Conservation (phyloP, 2,888 invertebrate species). For the Ischnura elegans region DNA sequence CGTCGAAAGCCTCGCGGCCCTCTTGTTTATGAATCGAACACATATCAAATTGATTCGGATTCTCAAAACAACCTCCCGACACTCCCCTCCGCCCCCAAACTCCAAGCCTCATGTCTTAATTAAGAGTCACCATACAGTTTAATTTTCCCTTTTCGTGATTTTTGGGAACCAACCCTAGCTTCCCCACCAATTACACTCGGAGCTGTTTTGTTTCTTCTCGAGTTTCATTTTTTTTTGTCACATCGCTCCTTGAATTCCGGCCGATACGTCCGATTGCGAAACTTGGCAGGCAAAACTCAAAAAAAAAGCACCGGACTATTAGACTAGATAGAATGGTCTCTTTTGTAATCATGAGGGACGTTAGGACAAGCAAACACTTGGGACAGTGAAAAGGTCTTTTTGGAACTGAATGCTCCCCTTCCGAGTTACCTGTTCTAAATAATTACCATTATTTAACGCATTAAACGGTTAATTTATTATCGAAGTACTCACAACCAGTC, state of each 20-base stretch:
- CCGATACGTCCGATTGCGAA: not conserved
- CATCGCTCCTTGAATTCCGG: not conserved
- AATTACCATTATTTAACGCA: too few species aligned
- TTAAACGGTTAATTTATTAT: too few species aligned
- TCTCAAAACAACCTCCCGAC: slow-evolving; percentile 34
- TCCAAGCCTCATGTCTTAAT: not conserved
- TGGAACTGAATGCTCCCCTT: too few species aligned
- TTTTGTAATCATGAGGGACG: too few species aligned
- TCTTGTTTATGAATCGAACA: slow-evolving; percentile 17
- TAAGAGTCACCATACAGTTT: not conserved
- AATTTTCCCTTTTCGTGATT: not conserved
- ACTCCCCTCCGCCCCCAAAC: slow-evolving; percentile 22
- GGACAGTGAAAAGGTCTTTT: too few species aligned
- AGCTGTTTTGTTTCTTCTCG: not conserved
- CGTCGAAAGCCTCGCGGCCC: not conserved
- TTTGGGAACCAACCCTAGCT: too few species aligned
- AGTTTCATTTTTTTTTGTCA: not conserved
- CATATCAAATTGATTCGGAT: slow-evolving; percentile 21
- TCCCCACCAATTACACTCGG: not conserved
- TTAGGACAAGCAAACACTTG: too few species aligned
- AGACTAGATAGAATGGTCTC: too few species aligned
- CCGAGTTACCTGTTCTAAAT: too few species aligned
- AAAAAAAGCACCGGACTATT: too few species aligned
- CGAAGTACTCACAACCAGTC: too few species aligned
- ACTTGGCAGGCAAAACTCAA: not conserved